Evolutionary conservation across 1,140 invertebrate genomes (phyloP).

Genomic region (Lepidostoma basale): DNA sequence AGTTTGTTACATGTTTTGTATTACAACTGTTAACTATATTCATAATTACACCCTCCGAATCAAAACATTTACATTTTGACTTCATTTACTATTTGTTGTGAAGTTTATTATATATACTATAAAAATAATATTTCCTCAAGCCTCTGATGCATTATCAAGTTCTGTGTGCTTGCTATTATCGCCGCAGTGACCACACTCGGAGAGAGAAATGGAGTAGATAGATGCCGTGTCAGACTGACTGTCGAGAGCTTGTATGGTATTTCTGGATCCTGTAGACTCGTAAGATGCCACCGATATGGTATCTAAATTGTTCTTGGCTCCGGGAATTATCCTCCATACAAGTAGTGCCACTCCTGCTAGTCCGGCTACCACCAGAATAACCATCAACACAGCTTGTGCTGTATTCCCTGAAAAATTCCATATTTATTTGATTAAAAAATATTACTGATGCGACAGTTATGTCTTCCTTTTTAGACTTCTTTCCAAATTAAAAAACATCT

Average conservation of each 20-base stretch:
- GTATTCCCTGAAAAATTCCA: constrained; percentile 37
- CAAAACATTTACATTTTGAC: too few species aligned
- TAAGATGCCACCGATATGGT: constrained; percentile 41
- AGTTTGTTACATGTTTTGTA: too few species aligned
- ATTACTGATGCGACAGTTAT: too few species aligned
- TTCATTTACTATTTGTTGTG: too few species aligned
- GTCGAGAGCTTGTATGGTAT: constrained; percentile 34
- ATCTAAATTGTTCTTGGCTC: constrained; percentile 52
- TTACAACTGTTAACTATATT: too few species aligned
- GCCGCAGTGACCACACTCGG: constrained; percentile 55
- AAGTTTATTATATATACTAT: too few species aligned
- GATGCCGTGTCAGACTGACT: constrained; percentile 54
- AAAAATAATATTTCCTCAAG: constrained; percentile 49
- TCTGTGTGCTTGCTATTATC: constrained; percentile 52
- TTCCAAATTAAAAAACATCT: too few species aligned
- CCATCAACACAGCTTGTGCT: constrained; percentile 50
- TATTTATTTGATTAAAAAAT: background rate
- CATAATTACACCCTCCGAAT: too few species aligned
- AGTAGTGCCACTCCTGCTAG: constrained; percentile 57
- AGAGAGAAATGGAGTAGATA: constrained; percentile 58
- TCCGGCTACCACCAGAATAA: constrained; percentile 57
- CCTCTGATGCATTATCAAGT: constrained; percentile 58
- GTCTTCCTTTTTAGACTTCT: too few species aligned
- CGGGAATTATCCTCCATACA: constrained; percentile 59
- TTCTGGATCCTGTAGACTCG: constrained; percentile 27